These are phyloP conservation scores for Drosophila dunni DNA, from an alignment of 1,140 invertebrate genomes.

Conservation along the genomic window DNA sequence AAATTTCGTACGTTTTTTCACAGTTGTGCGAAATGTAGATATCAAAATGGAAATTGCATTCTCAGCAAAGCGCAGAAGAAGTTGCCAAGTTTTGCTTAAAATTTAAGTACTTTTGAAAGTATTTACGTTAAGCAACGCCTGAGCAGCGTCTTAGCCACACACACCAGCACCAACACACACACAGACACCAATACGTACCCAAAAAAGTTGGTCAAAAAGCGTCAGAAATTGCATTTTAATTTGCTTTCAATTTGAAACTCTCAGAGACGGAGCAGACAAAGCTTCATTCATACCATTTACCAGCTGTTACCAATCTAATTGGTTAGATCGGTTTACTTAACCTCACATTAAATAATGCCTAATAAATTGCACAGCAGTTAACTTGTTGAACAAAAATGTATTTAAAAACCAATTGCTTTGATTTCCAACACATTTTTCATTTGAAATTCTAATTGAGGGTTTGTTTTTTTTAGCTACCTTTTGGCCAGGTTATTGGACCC, in stretches of 20 bases:
- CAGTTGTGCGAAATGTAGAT: constrained; percentile 34
- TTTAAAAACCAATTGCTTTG: constrained; percentile 12
- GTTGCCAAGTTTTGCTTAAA: constrained; percentile 60
- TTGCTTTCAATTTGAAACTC: constrained; percentile 69
- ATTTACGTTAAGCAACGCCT: constrained; percentile 59
- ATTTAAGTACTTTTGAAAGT: constrained; percentile 78
- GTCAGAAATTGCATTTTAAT: constrained; percentile 79
- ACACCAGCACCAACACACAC: not conserved
- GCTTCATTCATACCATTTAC: constrained; percentile 15
- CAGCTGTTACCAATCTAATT: constrained; percentile 35
- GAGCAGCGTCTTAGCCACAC: constrained; percentile 1
- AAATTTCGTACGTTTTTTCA: constrained; percentile 22
- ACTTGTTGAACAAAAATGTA: constrained; percentile 19
- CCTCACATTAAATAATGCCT: constrained; percentile 9
- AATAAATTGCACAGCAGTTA: constrained; percentile 1
- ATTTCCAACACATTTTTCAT: not conserved
- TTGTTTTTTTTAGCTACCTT: too few species aligned
- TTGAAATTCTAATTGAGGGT: not conserved
- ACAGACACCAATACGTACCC: too few species aligned
- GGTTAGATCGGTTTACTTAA: constrained; percentile 6
- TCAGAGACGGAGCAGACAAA: constrained; percentile 34
- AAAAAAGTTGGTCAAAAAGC: constrained; percentile 54
- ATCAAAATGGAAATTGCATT: constrained; percentile 79
- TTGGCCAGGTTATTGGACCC: too few species aligned
- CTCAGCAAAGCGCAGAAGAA: constrained; percentile 38